Conservation (phyloP, 2,113 vertebrate genomes). For the Phalacrocorax pelagicus region DNA sequence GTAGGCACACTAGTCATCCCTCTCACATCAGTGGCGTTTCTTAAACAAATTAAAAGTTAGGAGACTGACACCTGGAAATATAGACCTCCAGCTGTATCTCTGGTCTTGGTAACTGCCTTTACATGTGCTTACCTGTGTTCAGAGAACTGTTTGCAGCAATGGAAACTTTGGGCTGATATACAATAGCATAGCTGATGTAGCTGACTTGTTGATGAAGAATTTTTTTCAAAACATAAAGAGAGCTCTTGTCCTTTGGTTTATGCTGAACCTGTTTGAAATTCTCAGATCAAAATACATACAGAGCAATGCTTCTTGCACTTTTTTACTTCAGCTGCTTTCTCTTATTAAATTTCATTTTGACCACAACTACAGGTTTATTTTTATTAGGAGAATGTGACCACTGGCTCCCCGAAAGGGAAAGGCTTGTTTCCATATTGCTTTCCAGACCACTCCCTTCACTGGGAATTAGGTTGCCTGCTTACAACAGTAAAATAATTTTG, state of each 20-base stretch:
- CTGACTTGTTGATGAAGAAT: not conserved
- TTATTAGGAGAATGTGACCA: conserved; percentile 30
- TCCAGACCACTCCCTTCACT: conserved; percentile 45
- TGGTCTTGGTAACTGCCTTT: not conserved
- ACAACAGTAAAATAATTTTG: conserved; percentile 34
- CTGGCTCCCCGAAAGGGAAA: conserved; percentile 7
- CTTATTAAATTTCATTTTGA: not conserved
- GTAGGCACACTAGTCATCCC: not conserved
- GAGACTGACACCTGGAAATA: not conserved
- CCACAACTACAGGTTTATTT: conserved; percentile 20
- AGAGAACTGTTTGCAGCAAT: not conserved
- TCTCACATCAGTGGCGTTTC: not conserved
- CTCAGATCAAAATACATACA: not conserved
- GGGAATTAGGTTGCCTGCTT: not conserved
- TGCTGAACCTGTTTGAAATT: not conserved
- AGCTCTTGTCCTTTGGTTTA: not conserved
- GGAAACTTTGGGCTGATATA: not conserved
- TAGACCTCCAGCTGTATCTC: not conserved
- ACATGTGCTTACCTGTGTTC: not conserved
- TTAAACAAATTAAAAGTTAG: not conserved
- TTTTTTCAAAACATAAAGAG: not conserved
- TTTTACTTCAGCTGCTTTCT: not conserved
- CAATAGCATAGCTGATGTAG: not conserved
- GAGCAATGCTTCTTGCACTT: not conserved
- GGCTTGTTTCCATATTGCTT: conserved; percentile 29